Base-by-base conservation (phyloP, 2,797 vertebrate genomes). In the Manis javanica region DNA sequence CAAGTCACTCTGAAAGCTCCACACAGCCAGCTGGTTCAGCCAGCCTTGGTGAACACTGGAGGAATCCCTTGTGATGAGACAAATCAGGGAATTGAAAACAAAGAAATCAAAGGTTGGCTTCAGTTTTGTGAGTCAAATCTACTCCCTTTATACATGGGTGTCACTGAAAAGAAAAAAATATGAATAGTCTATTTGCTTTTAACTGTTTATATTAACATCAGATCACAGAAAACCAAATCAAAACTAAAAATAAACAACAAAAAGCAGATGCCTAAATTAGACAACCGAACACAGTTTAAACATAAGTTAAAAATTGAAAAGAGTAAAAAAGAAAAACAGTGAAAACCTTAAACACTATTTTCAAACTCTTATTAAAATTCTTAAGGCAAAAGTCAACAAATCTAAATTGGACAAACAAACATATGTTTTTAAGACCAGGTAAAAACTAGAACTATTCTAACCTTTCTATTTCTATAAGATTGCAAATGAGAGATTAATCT, bases 21-120 rank as follows among this genome's bases (percentile, higher is more conserved):
- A n/a, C 2, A 19, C 39, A 90, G 86, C n/a, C 71, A 96, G 61
- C 71, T 94, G 83, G 63, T 69, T 93, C 75, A 83, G 64, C 34
- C 23, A 89, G n/a, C 42, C 59, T 42, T 95, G 46, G 81, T 57
- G 42, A 93, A 92, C 49, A 63, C 72, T 66, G 51, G 72, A 84
- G 46, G 21, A 59, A 15, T 55, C 34, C 91, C 75, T 66, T 74
- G 37, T 39, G 64, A 83, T 16, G 78, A 97, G 13, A 63, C 0
- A 3, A 26, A 89, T 2, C 11, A 74, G 90, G 10, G 24, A 51
- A 49, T 4, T 71, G 61, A 71, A 68, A 95, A 51, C 57, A 92
- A 79, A 74, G 51, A 85, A 75, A 37, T 8, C 7, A 66, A 93
- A 78, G n/a, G 5, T 13, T 93, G 49, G 39, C 53, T 83, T 96